phyloP scores from a whole-genome alignment of 2,113 vertebrate genomes.

The Saguinus imperator region DNA sequence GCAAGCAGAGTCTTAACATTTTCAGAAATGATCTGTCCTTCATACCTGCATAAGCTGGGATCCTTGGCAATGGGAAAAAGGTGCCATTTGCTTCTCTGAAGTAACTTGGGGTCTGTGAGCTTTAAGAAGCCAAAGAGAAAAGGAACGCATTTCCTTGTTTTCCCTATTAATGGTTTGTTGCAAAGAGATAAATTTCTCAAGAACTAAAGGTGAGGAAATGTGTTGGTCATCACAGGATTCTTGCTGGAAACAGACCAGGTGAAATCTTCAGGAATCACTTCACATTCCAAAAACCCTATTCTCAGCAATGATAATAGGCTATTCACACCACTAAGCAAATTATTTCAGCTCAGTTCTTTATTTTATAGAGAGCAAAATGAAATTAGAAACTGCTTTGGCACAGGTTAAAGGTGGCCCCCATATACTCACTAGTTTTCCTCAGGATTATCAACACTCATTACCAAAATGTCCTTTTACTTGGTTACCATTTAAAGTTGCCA shows the following conservation, averaged over 20 bases:
- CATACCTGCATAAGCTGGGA: neutral
- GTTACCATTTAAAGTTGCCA: conserved; percentile 31
- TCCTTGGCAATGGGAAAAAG: neutral
- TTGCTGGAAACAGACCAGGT: neutral
- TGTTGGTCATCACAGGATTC: neutral
- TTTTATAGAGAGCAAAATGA: conserved; percentile 29
- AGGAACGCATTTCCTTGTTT: neutral
- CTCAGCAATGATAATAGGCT: neutral
- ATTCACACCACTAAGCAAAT: conserved; percentile 2
- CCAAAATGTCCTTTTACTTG: conserved; percentile 21
- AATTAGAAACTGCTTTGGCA: conserved; percentile 21
- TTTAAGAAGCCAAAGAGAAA: neutral
- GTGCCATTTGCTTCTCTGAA: neutral
- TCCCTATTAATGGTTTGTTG: neutral
- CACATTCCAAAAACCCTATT: neutral
- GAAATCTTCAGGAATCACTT: neutral
- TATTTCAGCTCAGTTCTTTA: conserved; percentile 34
- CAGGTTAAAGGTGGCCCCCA: conserved; percentile 18
- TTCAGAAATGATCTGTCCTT: neutral
- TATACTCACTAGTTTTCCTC: neutral
- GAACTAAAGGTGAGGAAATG: neutral
- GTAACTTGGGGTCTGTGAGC: neutral
- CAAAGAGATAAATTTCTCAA: neutral
- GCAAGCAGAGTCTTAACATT: neutral
- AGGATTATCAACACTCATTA: neutral